Evolutionary conservation across 2,888 invertebrate species (phyloP).

Genomic region (Meloe dianella): DNA sequence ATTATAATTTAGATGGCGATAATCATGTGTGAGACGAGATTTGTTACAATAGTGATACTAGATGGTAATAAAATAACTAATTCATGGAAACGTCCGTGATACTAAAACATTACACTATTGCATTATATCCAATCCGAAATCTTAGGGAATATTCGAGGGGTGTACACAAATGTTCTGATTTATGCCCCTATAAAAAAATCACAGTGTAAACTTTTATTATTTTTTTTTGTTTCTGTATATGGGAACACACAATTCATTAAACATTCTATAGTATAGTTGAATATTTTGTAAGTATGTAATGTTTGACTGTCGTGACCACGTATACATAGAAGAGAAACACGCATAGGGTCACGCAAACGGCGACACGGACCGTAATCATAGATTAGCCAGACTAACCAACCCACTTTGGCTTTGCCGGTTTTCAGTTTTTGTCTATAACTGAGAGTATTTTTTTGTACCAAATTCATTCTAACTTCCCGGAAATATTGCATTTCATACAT

Average conservation of each 20-base stretch:
- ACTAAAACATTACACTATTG: background rate
- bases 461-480: constrained; percentile 28
- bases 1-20: background rate
- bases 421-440: background rate
- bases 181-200: constrained; percentile 6
- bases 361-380: constrained; percentile 51
- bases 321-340: constrained; percentile 44
- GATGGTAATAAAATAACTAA: constrained; percentile 24
- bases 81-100: constrained; percentile 14
- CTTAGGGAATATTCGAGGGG: constrained; percentile 1
- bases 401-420: constrained; percentile 25
- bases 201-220: constrained; percentile 6
- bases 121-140: background rate
- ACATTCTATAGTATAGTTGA: constrained; percentile 35
- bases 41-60: background rate
- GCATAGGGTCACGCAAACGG: constrained; percentile 50
- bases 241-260: constrained; percentile 43
- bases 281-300: constrained; percentile 51
- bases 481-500: constrained; percentile 26
- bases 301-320: constrained; percentile 51
- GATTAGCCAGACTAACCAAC: constrained; percentile 47
- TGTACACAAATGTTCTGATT: constrained; percentile 5
- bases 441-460: constrained; percentile 24
- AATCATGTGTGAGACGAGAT: constrained; percentile 2
- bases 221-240: constrained; percentile 20